These are phyloP conservation scores for Phrynocephalus versicolor DNA, from an alignment of 2,113 vertebrate genomes.

Conservation along the genomic window DNA sequence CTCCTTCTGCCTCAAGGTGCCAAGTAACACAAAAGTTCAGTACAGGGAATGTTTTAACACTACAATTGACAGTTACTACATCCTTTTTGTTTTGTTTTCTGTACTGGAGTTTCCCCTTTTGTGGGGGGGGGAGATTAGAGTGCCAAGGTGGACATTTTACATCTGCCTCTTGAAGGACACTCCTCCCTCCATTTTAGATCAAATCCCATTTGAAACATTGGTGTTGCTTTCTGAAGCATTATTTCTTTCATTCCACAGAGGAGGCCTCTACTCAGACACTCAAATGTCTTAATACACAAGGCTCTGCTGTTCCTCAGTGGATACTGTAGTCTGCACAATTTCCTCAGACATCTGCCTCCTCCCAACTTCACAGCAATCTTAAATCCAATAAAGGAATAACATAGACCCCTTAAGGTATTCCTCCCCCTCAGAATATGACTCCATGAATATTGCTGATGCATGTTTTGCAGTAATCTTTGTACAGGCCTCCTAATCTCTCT, in stretches of 20 bases:
- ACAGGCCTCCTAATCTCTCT: conserved; percentile 29
- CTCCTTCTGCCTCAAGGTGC: not conserved
- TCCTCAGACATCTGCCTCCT: conserved; percentile 40
- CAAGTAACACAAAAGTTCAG: not conserved
- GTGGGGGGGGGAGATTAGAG: not conserved
- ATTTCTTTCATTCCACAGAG: not conserved
- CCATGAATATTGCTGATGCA: conserved; percentile 45
- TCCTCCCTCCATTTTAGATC: not conserved
- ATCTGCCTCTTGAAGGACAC: not conserved
- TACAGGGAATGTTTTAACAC: too few relatives aligned
- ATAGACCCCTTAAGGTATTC: conserved; percentile 32
- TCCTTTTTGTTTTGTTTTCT: not conserved
- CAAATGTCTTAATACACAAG: conserved; percentile 16
- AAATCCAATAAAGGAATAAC: conserved; percentile 27
- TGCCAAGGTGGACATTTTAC: conserved; percentile 7
- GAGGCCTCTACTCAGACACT: conserved; percentile 10
- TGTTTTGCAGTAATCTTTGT: conserved; percentile 22
- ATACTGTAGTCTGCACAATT: conserved; percentile 3
- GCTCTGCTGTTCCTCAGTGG: conserved; percentile 2
- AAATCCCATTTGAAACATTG: conserved; percentile 11
- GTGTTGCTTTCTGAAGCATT: conserved; percentile 18
- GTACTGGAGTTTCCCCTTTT: not conserved
- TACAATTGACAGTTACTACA: not conserved
- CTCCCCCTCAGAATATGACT: conserved; percentile 26
- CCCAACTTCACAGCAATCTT: conserved; percentile 15